phyloP scores from a whole-genome alignment of 2,888 invertebrate genomes.

The Syrphus vitripennis region DNA sequence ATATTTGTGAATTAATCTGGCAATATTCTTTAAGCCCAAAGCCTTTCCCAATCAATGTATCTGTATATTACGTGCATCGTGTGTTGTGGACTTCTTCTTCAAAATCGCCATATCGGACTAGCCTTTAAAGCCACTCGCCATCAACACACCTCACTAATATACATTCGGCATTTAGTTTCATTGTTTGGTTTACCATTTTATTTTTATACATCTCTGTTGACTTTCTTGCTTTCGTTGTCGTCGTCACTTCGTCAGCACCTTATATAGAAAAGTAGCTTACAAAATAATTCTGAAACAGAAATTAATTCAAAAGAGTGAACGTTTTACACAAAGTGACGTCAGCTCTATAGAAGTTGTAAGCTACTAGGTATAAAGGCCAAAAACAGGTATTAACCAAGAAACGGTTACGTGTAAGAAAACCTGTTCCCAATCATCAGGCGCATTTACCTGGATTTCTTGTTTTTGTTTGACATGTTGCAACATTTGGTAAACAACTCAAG shows the following conservation, averaged over 20 bases:
- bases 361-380: not conserved
- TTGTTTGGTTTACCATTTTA: constrained; percentile 41
- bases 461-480: constrained; percentile 38
- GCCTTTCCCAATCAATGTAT: not conserved
- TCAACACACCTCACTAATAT: constrained; percentile 1
- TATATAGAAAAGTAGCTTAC: constrained; percentile 23
- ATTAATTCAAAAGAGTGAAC: constrained; percentile 64
- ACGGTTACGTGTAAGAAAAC: constrained; percentile 55
- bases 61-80: not conserved
- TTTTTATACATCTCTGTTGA: constrained; percentile 42
- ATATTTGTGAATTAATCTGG: not conserved
- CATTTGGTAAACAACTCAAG: constrained; percentile 59
- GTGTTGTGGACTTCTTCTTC: not conserved
- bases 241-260: not conserved
- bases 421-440: constrained; percentile 16
- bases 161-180: constrained; percentile 33
- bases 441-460: constrained; percentile 42
- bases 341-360: constrained; percentile 32
- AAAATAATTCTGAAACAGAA: constrained; percentile 62
- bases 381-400: constrained; percentile 48
- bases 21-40: not conserved
- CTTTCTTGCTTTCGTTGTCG: constrained; percentile 34
- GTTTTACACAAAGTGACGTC: constrained; percentile 64
- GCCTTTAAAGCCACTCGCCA: not conserved
- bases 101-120: not conserved